These are phyloP conservation scores for Lasioglossum morio DNA, from an alignment of 2,888 invertebrate genomes.

Conservation along the genomic window DNA sequence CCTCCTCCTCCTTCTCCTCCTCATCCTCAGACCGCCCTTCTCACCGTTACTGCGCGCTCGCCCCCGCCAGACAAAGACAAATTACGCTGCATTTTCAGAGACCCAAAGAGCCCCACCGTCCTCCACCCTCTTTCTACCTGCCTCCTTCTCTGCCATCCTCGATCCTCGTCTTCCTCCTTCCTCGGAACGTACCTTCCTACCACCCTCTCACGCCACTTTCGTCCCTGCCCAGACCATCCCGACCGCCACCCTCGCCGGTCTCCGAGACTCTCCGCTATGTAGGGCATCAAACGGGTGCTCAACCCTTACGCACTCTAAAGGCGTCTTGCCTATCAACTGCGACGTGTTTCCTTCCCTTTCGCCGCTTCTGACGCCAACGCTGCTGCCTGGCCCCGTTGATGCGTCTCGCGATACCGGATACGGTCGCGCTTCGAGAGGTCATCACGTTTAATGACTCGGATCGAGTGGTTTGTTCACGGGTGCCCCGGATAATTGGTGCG, in stretches of 20 bases:
- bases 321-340: constrained; percentile 67
- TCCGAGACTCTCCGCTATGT: constrained; percentile 76
- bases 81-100: constrained; percentile 85
- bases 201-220: constrained; percentile 70
- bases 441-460: constrained; percentile 35
- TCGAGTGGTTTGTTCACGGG: neutral
- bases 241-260: constrained; percentile 63
- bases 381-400: constrained; percentile 24
- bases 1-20: neutral
- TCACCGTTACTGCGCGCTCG: constrained; percentile 78
- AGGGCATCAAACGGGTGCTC: constrained; percentile 81
- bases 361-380: neutral
- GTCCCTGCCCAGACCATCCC: constrained; percentile 71
- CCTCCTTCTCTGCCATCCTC: constrained; percentile 63
- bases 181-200: constrained; percentile 61
- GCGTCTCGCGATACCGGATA: constrained; percentile 36
- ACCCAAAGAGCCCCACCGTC: constrained; percentile 80
- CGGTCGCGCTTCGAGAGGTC: constrained; percentile 18
- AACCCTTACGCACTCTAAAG: constrained; percentile 78
- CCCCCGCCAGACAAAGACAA: constrained; percentile 84
- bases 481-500: neutral
- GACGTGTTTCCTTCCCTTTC: constrained; percentile 55
- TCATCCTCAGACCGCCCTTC: constrained; percentile 71
- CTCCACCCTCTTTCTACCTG: constrained; percentile 66
- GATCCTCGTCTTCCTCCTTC: constrained; percentile 67